Evolutionary conservation across 2,113 vertebrate species (phyloP), one percentile per base, ranked within the genome.

Genomic region (Oryctolagus cuniculus): DNA sequence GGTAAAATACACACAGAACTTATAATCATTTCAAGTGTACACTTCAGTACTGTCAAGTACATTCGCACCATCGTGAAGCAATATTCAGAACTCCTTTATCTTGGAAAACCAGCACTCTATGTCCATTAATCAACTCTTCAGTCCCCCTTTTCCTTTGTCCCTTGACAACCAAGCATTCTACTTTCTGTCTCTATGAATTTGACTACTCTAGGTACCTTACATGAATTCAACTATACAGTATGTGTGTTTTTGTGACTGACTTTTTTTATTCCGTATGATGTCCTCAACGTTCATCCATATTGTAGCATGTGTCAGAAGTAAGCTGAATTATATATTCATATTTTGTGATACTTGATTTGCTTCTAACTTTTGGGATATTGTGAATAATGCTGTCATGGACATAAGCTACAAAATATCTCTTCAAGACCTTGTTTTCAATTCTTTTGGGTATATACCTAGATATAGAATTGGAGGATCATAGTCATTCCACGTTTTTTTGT

Each of bases 1-100:
- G 63, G 36, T 77, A 91, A 93, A 90, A 75, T 88, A 78, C 19
- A 82, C 27, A 77, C 36, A 73, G 89, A 74, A 36, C 27, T 51
- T 89, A 79, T 38, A 53, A 91, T 64, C 72, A 75, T 90, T 75
- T 67, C 31, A 90, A 66, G 11, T 31, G 25, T 74, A 51, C 13
- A 67, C 7, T 51, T 91, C 34, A 72, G 61, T 53, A 79, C 2
- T 83, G 27, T 6, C 44, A 85, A 67, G 36, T 25, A 66, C 10
- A 89, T 66, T 90, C 34, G 63, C 19, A 31, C 61, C 64, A 58
- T 36, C 66, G 10, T 77, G 63, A 84, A 11, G 7, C 19, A 63
- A 69, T 81, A 29, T 58, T 38, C 82, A 92, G 86, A 80, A 58
- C 1, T 69, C 44, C 86, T 81, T 94, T 58, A n/a, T 81, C 72